Conservation (phyloP, 2,113 vertebrate species). For the Ptychochromis oligacanthus region DNA sequence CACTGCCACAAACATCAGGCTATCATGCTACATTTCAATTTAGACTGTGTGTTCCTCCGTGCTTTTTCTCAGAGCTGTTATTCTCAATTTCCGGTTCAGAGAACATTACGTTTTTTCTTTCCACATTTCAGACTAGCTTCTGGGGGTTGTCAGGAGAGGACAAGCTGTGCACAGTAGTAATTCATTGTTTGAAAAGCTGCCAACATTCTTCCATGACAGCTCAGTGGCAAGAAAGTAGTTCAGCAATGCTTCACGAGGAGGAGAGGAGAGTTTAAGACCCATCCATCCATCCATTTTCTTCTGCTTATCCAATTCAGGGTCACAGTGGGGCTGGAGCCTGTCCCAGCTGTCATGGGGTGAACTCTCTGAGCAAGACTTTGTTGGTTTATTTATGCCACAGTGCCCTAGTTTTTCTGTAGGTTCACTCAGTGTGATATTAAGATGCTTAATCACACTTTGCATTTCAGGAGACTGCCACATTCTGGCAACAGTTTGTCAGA, state of each 20-base stretch:
- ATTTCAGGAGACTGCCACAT: neutral
- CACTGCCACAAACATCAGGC: constrained; percentile 1
- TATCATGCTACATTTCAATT: constrained; percentile 1
- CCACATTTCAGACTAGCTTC: neutral
- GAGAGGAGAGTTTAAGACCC: constrained; percentile 2
- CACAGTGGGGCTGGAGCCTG: rapidly evolving
- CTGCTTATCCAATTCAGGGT: neutral
- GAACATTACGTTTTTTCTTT: constrained; percentile 12
- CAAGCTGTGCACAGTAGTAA: constrained; percentile 22
- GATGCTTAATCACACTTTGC: neutral
- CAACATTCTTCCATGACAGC: constrained; percentile 36
- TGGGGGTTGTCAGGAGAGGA: neutral
- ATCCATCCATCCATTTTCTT: neutral
- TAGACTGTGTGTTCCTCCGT: neutral
- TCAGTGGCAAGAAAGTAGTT: neutral
- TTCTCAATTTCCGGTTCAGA: neutral
- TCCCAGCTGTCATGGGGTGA: too few relatives aligned
- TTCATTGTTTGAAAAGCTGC: constrained; percentile 26
- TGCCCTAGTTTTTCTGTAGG: neutral
- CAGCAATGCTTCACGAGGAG: constrained; percentile 15
- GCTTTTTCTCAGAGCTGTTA: neutral
- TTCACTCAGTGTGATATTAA: neutral
- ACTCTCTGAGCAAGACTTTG: neutral
- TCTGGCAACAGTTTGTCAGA: neutral
- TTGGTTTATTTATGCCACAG: neutral